Evolutionary conservation across 2,888 invertebrate species (phyloP).

Genomic region (Drosophila nr. medialis): DNA sequence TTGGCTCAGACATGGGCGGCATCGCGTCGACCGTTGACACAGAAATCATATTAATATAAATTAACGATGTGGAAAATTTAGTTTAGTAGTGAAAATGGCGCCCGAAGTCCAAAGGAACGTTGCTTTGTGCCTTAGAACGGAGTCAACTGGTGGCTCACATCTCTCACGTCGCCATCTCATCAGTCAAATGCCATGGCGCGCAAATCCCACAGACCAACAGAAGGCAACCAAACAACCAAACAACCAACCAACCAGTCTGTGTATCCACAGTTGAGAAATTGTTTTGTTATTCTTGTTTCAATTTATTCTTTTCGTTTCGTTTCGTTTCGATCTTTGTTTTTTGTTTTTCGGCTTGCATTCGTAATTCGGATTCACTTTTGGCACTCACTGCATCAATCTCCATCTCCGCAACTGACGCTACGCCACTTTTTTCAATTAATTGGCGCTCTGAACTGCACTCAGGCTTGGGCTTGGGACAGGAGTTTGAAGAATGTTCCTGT

Average conservation of each 20-base stretch:
- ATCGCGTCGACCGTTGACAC: slow-evolving; percentile 75
- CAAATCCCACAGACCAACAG: slow-evolving; percentile 62
- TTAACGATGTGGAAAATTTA: slow-evolving; percentile 85
- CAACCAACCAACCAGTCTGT: slow-evolving; percentile 6
- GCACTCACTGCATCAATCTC: slow-evolving; percentile 64
- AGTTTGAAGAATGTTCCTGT: slow-evolving; percentile 7
- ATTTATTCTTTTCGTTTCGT: not conserved
- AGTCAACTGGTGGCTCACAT: slow-evolving; percentile 59
- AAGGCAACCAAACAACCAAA: not conserved
- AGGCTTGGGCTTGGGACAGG: not conserved
- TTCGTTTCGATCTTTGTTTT: not conserved
- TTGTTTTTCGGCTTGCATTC: slow-evolving; percentile 47
- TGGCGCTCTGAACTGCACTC: slow-evolving; percentile 49
- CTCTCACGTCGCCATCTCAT: slow-evolving; percentile 75
- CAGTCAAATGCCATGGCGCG: slow-evolving; percentile 71
- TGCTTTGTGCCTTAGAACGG: slow-evolving; percentile 7
- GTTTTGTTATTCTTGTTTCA: slow-evolving; percentile 36
- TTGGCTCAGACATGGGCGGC: slow-evolving; percentile 56
- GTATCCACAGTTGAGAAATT: slow-evolving; percentile 60
- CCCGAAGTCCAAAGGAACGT: slow-evolving; percentile 36
- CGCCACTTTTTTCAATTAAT: slow-evolving; percentile 61
- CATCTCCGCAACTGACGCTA: slow-evolving; percentile 33
- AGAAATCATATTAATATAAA: slow-evolving; percentile 85
- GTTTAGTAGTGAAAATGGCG: slow-evolving; percentile 83
- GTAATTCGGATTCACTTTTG: slow-evolving; percentile 45